Evolutionary conservation across 1,140 invertebrate species (phyloP), one percentile per base, ranked within the genome.

Genomic region (Philaenus spumarius): DNA sequence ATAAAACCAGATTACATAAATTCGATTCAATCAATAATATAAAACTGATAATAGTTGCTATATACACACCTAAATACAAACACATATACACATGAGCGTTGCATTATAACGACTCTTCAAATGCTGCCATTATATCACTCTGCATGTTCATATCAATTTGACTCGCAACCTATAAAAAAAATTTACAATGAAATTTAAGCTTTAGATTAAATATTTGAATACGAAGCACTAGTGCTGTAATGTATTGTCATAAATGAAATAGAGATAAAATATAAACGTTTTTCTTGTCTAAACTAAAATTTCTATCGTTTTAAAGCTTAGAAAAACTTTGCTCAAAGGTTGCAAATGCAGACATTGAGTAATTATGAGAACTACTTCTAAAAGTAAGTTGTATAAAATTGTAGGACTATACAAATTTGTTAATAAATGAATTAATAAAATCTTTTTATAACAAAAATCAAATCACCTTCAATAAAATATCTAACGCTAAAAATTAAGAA

Each of bases 111-210:
- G 89, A 91, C 78, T 95, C 91, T 79, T 97, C 95, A 76, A 97
- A 97, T 56, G 90, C 92, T 69, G 93, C 92, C 92, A 97, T 95
- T 70, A 97, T 80, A 80, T 97, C 93, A 79, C 93, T 96, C 77
- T 97, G 95, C 81, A 92, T 86, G 76, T 96, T 97, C 93, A 97
- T 95, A 73, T 97, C 94, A 69, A 97, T 97, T 76, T 92, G 89
- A 54, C 90, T 87, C 53, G 92, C 92, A 87, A 93, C 86, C 93
- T 96, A 82, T 52, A 85, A 84, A 67, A 64, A 72, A 65, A 69
- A 62, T 43, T 34, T 17, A 15, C 5, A 19, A 23, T 24, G n/a
- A 14, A 7, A 39, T 52, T 35, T 24, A 24, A 11, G 39, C 26
- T 12, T 14, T 11, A 12, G 7, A n/a, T 14, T 52, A 7, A 52